Evolutionary conservation across 2,113 vertebrate species (phyloP).

Genomic region (Eonycteris spelaea): DNA sequence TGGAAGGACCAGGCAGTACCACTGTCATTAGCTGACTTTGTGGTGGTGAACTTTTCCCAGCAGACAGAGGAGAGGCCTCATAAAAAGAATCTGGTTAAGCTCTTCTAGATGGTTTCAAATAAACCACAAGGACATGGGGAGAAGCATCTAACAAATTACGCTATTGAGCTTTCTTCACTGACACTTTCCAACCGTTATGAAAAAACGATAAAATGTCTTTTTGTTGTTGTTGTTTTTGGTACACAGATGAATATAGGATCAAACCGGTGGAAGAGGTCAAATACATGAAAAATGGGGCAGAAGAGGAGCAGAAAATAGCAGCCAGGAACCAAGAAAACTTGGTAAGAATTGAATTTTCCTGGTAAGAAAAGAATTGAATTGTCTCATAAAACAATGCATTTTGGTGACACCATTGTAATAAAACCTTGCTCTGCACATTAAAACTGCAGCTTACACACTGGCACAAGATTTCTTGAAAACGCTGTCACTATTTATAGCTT

Average conservation of each 20-base stretch:
- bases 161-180: slow-evolving; percentile 37
- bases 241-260: slow-evolving; percentile 96
- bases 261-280: slow-evolving; percentile 97
- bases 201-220: slow-evolving; percentile 61
- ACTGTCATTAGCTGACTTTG: neutral
- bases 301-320: slow-evolving; percentile 87
- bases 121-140: neutral
- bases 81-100: neutral
- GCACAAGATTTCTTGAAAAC: slow-evolving; percentile 66
- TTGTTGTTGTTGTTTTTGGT: slow-evolving; percentile 51
- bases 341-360: slow-evolving; percentile 82
- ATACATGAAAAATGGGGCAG: slow-evolving; percentile 89
- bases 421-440: slow-evolving; percentile 39
- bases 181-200: neutral
- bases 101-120: neutral
- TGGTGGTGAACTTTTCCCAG: neutral
- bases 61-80: neutral
- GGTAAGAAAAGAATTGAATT: slow-evolving; percentile 77
- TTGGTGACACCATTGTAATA: slow-evolving; percentile 64
- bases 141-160: neutral
- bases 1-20: neutral
- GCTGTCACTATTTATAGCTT: slow-evolving; percentile 63
- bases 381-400: slow-evolving; percentile 69
- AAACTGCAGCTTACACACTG: neutral
- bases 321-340: slow-evolving; percentile 89